Conservation (phyloP, 2,113 vertebrate genomes). For the Urocynchramus pylzowi region DNA sequence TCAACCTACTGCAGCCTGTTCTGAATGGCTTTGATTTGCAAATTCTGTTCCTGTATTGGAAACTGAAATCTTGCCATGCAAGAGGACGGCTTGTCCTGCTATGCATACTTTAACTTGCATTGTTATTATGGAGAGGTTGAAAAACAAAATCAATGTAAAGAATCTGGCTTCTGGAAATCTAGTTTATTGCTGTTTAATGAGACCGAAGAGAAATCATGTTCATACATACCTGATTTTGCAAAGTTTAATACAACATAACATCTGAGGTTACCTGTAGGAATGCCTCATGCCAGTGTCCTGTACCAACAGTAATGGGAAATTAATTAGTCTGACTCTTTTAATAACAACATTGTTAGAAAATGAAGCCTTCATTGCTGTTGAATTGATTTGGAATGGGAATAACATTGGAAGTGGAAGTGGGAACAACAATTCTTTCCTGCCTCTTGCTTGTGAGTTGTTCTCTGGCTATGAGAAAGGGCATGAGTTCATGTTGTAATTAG, state of each 20-base stretch:
- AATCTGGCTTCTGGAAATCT: neutral
- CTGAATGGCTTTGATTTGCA: neutral
- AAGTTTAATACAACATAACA: neutral
- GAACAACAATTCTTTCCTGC: neutral
- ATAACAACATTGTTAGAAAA: neutral
- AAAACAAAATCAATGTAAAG: neutral
- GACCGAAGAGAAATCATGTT: neutral
- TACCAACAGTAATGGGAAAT: neutral
- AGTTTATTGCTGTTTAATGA: neutral
- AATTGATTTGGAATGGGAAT: neutral
- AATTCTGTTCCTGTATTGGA: neutral
- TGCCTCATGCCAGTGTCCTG: neutral
- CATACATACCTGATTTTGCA: neutral
- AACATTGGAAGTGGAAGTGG: too few species aligned
- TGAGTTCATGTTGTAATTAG: neutral
- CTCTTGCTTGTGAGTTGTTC: neutral
- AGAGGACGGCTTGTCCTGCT: neutral
- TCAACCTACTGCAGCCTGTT: neutral
- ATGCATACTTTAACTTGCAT: neutral
- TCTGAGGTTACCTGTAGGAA: neutral
- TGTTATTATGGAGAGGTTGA: neutral
- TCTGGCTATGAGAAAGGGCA: neutral
- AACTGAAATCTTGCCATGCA: neutral
- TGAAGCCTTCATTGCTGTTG: neutral
- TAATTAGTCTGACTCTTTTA: neutral